Evolutionary conservation across 2,888 invertebrate species (phyloP).

Genomic region (Drosophila mimica): DNA sequence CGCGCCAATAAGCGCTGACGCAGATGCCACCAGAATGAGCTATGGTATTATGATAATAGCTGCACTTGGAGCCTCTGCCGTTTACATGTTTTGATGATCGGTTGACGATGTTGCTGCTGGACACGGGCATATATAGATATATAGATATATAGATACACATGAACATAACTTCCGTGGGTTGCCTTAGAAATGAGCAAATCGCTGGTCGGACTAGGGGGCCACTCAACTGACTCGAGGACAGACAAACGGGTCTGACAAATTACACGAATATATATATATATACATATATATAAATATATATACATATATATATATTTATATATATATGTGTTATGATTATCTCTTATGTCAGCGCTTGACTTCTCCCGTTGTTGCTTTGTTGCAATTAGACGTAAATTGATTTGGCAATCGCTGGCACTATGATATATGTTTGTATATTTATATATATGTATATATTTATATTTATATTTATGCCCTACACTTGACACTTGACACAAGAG

Average conservation of each 20-base stretch:
- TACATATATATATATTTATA: too few species aligned
- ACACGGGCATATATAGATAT: too few species aligned
- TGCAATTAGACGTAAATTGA: conserved; percentile 56
- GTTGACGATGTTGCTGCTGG: conserved; percentile 11
- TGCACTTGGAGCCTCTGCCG: conserved; percentile 13
- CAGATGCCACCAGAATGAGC: conserved; percentile 36
- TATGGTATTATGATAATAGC: conserved; percentile 37
- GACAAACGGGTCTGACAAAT: conserved; percentile 58
- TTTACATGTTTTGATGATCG: conserved; percentile 15
- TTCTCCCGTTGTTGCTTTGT: conserved; percentile 18
- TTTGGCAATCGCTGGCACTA: conserved; percentile 35
- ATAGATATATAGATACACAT: background rate
- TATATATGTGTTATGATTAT: conserved; percentile 14
- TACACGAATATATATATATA: conserved; percentile 23
- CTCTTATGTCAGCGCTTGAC: conserved; percentile 24
- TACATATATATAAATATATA: background rate
- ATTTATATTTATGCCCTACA: conserved; percentile 37
- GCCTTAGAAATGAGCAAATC: conserved; percentile 22
- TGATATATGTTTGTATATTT: background rate
- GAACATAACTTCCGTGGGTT: conserved; percentile 35
- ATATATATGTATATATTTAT: background rate
- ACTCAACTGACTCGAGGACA: conserved; percentile 54
- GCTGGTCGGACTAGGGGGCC: conserved; percentile 31
- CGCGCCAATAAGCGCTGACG: conserved; percentile 51
- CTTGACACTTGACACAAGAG: conserved; percentile 30